Evolutionary conservation across 2,113 vertebrate genomes (phyloP).

Genomic region (Pelmatolapia mariae): DNA sequence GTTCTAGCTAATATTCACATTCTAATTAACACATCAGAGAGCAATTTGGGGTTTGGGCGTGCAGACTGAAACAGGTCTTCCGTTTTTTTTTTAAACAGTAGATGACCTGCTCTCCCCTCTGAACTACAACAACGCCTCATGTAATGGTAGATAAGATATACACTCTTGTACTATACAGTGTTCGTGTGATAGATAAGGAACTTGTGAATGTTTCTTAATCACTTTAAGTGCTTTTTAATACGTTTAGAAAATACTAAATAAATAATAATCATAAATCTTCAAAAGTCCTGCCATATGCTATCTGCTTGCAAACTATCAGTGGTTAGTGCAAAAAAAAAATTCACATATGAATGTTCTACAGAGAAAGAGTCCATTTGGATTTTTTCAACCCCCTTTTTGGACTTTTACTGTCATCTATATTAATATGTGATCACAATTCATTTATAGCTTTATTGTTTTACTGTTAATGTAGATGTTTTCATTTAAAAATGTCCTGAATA

Average conservation of each 20-base stretch:
- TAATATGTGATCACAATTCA: background rate
- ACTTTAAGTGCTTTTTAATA: rapidly evolving
- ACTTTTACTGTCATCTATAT: background rate
- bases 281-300: background rate
- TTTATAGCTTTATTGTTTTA: rapidly evolving
- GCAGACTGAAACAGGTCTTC: background rate
- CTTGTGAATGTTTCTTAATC: background rate
- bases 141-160: rapidly evolving
- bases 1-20: background rate
- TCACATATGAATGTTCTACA: rapidly evolving
- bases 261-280: background rate
- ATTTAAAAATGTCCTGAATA: background rate
- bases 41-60: background rate
- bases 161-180: background rate
- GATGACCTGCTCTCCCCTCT: background rate
- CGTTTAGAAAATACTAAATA: no score
- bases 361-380: background rate
- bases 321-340: rapidly evolving
- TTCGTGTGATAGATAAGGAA: rapidly evolving
- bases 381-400: rapidly evolving
- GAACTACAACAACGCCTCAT: rapidly evolving
- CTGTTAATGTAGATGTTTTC: rapidly evolving
- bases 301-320: rapidly evolving
- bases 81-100: background rate
- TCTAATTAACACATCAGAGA: background rate